Percentiles rank a stretch among this genome's conserved stretches.
phyloP scores from a whole-genome alignment of 30 jellyfish, hydroid and myxozoan species.

The Hydractinia symbiolongicarpus region DNA sequence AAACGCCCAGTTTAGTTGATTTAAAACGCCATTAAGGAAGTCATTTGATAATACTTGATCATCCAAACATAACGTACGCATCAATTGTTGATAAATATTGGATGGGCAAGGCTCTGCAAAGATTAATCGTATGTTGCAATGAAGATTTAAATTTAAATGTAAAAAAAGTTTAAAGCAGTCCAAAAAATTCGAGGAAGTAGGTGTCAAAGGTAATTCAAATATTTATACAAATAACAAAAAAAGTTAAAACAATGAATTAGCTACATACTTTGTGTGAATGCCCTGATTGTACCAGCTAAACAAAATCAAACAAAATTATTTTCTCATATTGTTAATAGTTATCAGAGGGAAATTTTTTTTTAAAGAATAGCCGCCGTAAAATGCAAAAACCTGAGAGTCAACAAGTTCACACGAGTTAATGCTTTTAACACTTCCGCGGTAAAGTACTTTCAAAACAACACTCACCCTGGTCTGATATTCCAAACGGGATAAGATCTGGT shows the following conservation, averaged over 20 bases:
- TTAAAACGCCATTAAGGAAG: slow-evolving; percentile 91
- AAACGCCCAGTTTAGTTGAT: slow-evolving; percentile 98
- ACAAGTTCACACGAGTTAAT: too few species aligned
- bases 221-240: neutral
- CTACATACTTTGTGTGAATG: slow-evolving; percentile 93
- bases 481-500: slow-evolving; percentile 97
- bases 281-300: slow-evolving; percentile 95
- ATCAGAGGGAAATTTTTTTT: neutral
- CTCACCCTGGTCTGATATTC: slow-evolving; percentile 96
- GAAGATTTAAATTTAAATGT: neutral
- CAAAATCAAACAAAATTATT: neutral
- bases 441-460: too few species aligned
- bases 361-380: too few species aligned
- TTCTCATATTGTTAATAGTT: too few species aligned
- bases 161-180: neutral
- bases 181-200: neutral
- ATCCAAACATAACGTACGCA: slow-evolving; percentile 74
- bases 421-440: too few species aligned
- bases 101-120: slow-evolving; percentile 96
- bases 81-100: slow-evolving; percentile 78
- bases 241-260: neutral
- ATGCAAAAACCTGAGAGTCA: too few species aligned
- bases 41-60: slow-evolving; percentile 87
- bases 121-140: neutral
- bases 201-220: neutral